A percentile compares a stretch with the other conserved stretches of the same genome.
phyloP scores from a whole-genome alignment of 2,797 vertebrate species.

The Triplophysa yarkandensis region DNA sequence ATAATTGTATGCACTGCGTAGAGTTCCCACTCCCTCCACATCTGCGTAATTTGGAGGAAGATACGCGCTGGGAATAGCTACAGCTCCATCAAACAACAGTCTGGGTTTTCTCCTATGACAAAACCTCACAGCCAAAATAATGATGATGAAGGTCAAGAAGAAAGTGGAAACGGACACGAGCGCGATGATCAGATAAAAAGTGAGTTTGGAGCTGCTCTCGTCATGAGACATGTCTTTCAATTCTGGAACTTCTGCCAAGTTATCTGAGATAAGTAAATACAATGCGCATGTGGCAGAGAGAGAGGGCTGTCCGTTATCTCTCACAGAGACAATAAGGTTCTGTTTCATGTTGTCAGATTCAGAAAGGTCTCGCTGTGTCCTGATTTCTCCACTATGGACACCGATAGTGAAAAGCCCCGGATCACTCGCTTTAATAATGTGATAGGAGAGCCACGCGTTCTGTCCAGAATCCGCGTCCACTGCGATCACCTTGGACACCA shows the following conservation, averaged over 20 bases:
- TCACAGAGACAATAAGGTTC: constrained; percentile 64
- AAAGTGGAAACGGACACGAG: constrained; percentile 77
- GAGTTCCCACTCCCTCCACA: constrained; percentile 56
- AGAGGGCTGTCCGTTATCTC: constrained; percentile 69
- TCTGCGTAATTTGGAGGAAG: constrained; percentile 53
- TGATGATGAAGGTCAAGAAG: constrained; percentile 63
- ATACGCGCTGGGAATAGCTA: constrained; percentile 49
- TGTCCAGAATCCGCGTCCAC: constrained; percentile 70
- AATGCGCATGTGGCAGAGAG: constrained; percentile 58
- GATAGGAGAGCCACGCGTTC: constrained; percentile 67
- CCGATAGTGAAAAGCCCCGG: constrained; percentile 65
- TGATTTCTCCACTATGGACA: constrained; percentile 67
- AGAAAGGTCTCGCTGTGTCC: constrained; percentile 58
- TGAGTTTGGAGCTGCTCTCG: constrained; percentile 57
- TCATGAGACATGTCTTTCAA: constrained; percentile 52
- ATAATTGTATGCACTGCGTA: constrained; percentile 67
- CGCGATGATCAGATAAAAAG: constrained; percentile 59
- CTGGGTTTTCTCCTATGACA: constrained; percentile 46
- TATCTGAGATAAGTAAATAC: constrained; percentile 56
- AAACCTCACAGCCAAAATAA: constrained; percentile 43
- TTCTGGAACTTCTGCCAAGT: constrained; percentile 54
- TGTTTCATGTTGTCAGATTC: constrained; percentile 66
- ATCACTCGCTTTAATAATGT: constrained; percentile 73
- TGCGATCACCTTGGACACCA: constrained; percentile 69
- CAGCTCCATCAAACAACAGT: constrained; percentile 49